phyloP scores from a whole-genome alignment of 2,888 invertebrate genomes.

The Megaustenia siamemsis region DNA sequence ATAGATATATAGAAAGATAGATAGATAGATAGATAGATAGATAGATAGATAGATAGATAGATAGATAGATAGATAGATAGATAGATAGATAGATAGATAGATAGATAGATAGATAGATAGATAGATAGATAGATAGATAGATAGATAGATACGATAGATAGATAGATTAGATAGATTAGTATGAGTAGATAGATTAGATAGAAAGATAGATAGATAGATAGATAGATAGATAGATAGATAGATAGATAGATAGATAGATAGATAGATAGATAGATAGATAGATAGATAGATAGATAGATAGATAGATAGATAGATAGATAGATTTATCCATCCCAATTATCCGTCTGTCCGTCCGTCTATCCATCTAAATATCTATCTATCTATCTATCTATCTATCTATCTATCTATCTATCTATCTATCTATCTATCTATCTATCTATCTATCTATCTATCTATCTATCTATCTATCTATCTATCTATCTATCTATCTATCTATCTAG shows the following conservation, averaged over 20 bases:
- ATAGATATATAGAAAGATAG: neutral
- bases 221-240: neutral
- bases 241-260: neutral
- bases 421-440: too few relatives aligned
- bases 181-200: neutral
- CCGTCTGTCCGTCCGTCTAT: too few relatives aligned
- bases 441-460: too few relatives aligned
- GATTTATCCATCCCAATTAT: too few relatives aligned
- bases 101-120: conserved; percentile 9
- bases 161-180: neutral
- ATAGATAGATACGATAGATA: neutral
- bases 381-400: too few relatives aligned
- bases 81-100: conserved; percentile 9
- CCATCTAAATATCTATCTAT: too few relatives aligned
- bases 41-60: neutral
- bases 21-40: neutral
- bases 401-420: too few relatives aligned
- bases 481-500: too few relatives aligned
- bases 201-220: neutral
- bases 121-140: conserved; percentile 9
- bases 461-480: too few relatives aligned
- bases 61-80: neutral
- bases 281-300: conserved; percentile 4
- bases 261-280: neutral
- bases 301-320: conserved; percentile 9